Base-by-base conservation (phyloP, 2,113 vertebrate species). In the Cebus imitator region DNA sequence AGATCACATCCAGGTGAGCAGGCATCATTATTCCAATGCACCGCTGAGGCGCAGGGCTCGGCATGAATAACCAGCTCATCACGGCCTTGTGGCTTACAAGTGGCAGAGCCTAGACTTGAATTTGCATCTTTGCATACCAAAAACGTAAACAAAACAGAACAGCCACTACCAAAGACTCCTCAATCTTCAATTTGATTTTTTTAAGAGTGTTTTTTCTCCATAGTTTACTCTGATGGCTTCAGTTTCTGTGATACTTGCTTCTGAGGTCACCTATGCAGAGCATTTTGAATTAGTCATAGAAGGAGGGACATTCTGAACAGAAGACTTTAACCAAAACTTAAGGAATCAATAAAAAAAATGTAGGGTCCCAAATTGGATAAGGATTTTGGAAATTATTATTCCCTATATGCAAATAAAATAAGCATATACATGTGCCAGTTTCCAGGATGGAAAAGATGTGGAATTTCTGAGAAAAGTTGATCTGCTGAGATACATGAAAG, bases 401-500 rank as follows among this genome's bases (percentile, higher is more conserved):
- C 18, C 30, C 84, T n/a, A 0, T 8, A 20, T 40, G 37, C 45
- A 30, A 45, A 79, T 5, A 27, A 25, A 58, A 68, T 25, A 58
- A 57, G 43, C 14, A 21, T 0, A 35, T 6, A 21, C 8, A 0
- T 20, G 13, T 37, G 23, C 68, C 10, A 16, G 11, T 21, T 18
- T 90, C 68, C 17, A 23, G 23, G n/a, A 40, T 12, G 52, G 50
- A 45, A 32, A 78, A 32, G 52, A 50, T 1, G 2, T 13, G 61
- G 21, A 3, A 10, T 45, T 61, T 32, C 68, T 50, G 37, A 61
- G 83, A 57, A 68, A 4, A 57, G 18, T 5, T 23, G 1, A 18
- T 23, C 81, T 40, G 3, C 0, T 0, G 37, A 80, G 78, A 25
- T 8, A 5, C 0, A 5, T 1, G 0, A 8, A 32, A 12, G 37